Conservation (phyloP, 2,888 invertebrate genomes). For the Cephus sareptanus region DNA sequence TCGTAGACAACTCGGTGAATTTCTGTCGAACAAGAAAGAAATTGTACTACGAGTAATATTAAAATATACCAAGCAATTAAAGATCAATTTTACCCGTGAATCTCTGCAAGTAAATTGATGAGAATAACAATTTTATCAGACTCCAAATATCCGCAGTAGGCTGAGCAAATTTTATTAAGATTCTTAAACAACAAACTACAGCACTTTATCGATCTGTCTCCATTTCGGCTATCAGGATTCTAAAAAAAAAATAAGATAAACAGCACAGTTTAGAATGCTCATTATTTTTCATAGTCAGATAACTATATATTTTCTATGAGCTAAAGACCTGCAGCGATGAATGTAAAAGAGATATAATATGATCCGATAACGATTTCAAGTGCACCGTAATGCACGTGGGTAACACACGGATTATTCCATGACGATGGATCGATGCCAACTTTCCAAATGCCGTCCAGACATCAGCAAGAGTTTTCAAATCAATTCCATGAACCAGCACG, state of each 20-base stretch:
- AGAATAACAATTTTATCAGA: slow-evolving; percentile 35
- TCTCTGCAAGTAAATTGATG: slow-evolving; percentile 38
- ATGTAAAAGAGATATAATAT: slow-evolving; percentile 29
- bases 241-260: slow-evolving; percentile 24
- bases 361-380: slow-evolving; percentile 35
- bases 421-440: slow-evolving; percentile 36
- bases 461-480: slow-evolving; percentile 50
- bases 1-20: slow-evolving; percentile 26
- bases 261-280: slow-evolving; percentile 12
- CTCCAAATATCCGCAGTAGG: slow-evolving; percentile 40
- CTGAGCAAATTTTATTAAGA: slow-evolving; percentile 46
- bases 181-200: slow-evolving; percentile 48
- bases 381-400: slow-evolving; percentile 31
- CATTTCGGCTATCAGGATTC: slow-evolving; percentile 34
- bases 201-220: slow-evolving; percentile 44
- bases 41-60: not conserved
- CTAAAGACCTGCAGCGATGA: slow-evolving; percentile 31
- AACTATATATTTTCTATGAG: slow-evolving; percentile 21
- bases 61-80: not conserved
- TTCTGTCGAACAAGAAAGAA: slow-evolving; percentile 14
- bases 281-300: slow-evolving; percentile 20
- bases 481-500: slow-evolving; percentile 44
- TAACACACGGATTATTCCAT: slow-evolving; percentile 32
- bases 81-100: slow-evolving; percentile 20
- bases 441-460: slow-evolving; percentile 54